These are phyloP conservation scores for Ceratina japonica DNA, from an alignment of 1,140 invertebrate species.

Conservation along the genomic window DNA sequence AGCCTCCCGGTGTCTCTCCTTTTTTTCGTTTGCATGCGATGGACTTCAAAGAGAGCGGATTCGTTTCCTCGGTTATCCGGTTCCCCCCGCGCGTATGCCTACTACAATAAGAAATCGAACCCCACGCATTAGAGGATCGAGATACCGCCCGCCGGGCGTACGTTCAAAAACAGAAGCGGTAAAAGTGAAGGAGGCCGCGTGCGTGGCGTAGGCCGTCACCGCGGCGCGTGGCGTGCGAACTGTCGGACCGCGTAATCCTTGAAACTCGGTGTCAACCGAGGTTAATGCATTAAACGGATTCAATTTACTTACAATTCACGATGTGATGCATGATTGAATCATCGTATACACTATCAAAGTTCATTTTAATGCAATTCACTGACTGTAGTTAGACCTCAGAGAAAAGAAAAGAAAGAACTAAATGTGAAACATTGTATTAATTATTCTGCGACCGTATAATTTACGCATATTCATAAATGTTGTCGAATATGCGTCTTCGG, in stretches of 20 bases:
- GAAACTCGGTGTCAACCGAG: slow-evolving; percentile 63
- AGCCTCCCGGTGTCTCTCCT: neutral
- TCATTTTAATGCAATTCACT: no score
- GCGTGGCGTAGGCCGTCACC: slow-evolving; percentile 66
- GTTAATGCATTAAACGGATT: slow-evolving; percentile 66
- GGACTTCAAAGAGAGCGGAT: slow-evolving; percentile 38
- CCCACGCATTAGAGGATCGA: slow-evolving; percentile 67
- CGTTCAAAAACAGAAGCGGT: slow-evolving; percentile 73
- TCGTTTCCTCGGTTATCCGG: slow-evolving; percentile 9
- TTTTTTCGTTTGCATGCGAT: slow-evolving; percentile 18
- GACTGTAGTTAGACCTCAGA: no score
- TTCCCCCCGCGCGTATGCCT: neutral
- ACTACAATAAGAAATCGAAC: slow-evolving; percentile 68
- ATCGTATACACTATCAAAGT: neutral
- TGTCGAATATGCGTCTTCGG: no score
- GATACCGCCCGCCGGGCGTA: slow-evolving; percentile 65
- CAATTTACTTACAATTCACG: neutral
- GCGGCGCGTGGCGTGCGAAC: slow-evolving; percentile 66
- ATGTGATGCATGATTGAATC: neutral
- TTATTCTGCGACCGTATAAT: neutral
- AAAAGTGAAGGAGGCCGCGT: slow-evolving; percentile 68
- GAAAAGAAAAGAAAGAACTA: no score
- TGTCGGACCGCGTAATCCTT: slow-evolving; percentile 72
- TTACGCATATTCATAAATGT: neutral
- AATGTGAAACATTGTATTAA: no score